Percentiles rank a stretch among this genome's conserved stretches.
These are phyloP conservation scores for Chanos chanos DNA, from an alignment of 2,797 vertebrate genomes.

Conservation along the genomic window DNA sequence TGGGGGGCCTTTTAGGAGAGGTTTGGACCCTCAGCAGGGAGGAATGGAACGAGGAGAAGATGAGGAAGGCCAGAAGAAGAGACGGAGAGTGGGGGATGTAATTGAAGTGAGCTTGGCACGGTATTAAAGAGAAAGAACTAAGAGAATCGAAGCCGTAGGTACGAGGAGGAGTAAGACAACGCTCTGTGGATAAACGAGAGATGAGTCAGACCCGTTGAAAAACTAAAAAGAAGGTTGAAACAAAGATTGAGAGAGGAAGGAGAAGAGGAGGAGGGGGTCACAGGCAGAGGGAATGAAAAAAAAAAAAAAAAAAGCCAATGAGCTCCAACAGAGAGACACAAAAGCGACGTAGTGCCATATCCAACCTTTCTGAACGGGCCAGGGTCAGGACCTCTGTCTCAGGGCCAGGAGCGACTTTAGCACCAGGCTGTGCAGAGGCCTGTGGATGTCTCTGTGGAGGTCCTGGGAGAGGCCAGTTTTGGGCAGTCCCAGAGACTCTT, in stretches of 20 bases:
- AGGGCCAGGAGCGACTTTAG: slow-evolving; percentile 24
- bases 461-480: slow-evolving; percentile 46
- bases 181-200: too few relatives aligned
- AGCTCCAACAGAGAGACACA: neutral
- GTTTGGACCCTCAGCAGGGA: neutral
- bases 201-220: too few relatives aligned
- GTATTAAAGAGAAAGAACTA: neutral
- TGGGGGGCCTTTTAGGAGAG: neutral
- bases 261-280: slow-evolving; percentile 6
- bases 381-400: slow-evolving; percentile 31
- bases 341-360: neutral
- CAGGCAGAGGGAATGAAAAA: neutral
- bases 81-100: neutral
- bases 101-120: neutral
- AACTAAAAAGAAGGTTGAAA: neutral
- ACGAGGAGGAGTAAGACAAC: too few relatives aligned
- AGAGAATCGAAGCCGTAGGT: too few relatives aligned
- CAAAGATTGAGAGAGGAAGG: neutral
- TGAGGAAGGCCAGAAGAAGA: neutral
- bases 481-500: slow-evolving; percentile 14
- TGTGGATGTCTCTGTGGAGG: slow-evolving; percentile 17
- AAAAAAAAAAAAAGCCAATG: slow-evolving; percentile 17
- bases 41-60: neutral
- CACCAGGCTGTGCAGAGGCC: slow-evolving; percentile 31
- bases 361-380: neutral